Percentiles rank a stretch among this genome's conserved stretches.
Conservation (phyloP, 2,113 vertebrate genomes). For the Leucoraja erinaceus region DNA sequence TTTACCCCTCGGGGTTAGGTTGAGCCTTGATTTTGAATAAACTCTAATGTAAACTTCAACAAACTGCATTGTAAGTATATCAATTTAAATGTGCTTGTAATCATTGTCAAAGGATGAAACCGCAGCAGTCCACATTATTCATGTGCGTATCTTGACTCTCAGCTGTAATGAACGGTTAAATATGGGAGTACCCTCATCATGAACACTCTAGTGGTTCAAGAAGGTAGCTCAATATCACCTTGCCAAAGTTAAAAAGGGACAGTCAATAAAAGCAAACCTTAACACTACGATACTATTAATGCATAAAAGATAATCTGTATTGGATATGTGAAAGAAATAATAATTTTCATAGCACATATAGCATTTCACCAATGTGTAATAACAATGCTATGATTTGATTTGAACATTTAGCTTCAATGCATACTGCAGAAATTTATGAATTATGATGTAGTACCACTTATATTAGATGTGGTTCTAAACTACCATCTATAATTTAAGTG, state of each 20-base stretch:
- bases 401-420: constrained; percentile 9
- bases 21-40: background rate
- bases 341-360: background rate
- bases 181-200: too few species aligned
- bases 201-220: too few species aligned
- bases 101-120: background rate
- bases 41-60: background rate
- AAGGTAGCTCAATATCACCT: too few species aligned
- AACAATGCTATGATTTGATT: background rate
- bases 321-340: background rate
- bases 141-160: background rate
- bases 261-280: too few species aligned
- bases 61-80: background rate
- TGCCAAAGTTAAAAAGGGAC: too few species aligned
- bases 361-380: background rate
- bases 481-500: constrained; percentile 5
- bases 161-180: too few species aligned
- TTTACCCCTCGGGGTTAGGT: background rate
- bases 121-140: background rate
- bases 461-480: background rate
- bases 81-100: background rate
- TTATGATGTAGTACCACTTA: constrained; percentile 6
- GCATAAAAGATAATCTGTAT: background rate
- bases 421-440: background rate
- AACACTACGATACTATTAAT: too few species aligned